Conservation (phyloP, 2,888 invertebrate genomes). For the Acronicta aceris region DNA sequence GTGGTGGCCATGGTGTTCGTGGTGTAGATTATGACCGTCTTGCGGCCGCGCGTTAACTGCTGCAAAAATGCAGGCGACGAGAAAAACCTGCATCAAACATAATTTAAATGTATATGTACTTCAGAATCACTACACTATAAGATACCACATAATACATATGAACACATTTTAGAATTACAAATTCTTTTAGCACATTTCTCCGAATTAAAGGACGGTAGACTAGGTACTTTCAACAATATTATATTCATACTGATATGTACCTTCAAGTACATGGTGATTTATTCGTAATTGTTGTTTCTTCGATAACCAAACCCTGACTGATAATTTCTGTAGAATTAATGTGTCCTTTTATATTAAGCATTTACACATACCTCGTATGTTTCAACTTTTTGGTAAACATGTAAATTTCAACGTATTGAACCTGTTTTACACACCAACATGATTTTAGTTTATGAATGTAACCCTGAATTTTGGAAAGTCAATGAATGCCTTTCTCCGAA, state of each 20-base stretch:
- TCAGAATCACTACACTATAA: neutral
- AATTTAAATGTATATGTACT: neutral
- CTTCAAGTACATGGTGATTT: neutral
- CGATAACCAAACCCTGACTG: neutral
- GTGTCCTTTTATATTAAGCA: slow-evolving; percentile 15
- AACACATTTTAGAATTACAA: neutral
- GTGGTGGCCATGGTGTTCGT: slow-evolving; percentile 31
- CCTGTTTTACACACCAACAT: slow-evolving; percentile 3
- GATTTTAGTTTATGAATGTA: slow-evolving; percentile 1
- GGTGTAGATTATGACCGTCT: slow-evolving; percentile 41
- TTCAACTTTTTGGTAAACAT: slow-evolving; percentile 1
- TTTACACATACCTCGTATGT: neutral
- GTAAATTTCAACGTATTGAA: slow-evolving; percentile 5
- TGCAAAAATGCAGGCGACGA: slow-evolving; percentile 19
- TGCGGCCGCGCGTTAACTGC: slow-evolving; percentile 36
- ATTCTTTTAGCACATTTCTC: neutral
- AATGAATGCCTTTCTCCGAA: neutral
- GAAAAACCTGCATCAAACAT: slow-evolving; percentile 6
- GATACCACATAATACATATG: too few species aligned
- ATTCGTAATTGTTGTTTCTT: neutral
- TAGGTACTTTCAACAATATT: neutral
- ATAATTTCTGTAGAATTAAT: neutral
- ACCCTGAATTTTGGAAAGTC: neutral
- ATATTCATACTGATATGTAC: neutral
- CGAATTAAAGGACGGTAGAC: neutral